Base-by-base conservation (phyloP, 2,797 vertebrate species). In the Pantherophis vulpinus region DNA sequence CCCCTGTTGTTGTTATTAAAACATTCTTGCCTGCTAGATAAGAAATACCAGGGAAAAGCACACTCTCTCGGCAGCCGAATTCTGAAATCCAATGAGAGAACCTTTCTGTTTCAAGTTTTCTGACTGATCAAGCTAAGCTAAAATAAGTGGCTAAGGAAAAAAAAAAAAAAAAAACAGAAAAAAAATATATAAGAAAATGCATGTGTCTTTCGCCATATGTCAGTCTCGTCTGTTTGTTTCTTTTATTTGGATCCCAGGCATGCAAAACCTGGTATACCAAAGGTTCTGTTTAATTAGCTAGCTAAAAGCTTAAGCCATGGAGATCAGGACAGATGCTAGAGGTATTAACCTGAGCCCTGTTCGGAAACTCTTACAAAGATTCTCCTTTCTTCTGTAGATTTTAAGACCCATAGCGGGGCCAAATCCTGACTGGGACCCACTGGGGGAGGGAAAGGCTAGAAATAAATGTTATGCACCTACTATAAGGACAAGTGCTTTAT, bases 261-360 rank as follows among this genome's bases (percentile, higher is more conserved):
- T 96, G 97, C 94, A 63, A 91, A 97, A 93, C 94, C 83, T 96
- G 88, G 90, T 96, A 96, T 94, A 97, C 95, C 94, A 96, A 98
- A 97, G 96, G 93, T 96, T 95, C 93, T 93, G 93, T 97, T 97
- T 97, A 97, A 97, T 97, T 97, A 96, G 94, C 97, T 95, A 96
- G 94, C 96, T 96, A 97, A 98, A 97, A 97, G 94, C 93, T 95
- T 97, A 97, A 96, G 96, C 95, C 94, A 92, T 88, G 95, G 96
- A 96, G 95, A 97, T 97, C 96, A 96, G 94, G 95, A 96, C 95
- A 98, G 97, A 94, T 96, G 93, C 93, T 97, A 91, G 89, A 96
- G 86, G 91, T 96, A 96, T 95, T 96, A 97, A 97, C 94, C 90
- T 0, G 0, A 61, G 91, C 93, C 89, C 92, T 95, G 61, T 92